phyloP scores from a whole-genome alignment of 2,888 invertebrate species.

The Acleris laterana region DNA sequence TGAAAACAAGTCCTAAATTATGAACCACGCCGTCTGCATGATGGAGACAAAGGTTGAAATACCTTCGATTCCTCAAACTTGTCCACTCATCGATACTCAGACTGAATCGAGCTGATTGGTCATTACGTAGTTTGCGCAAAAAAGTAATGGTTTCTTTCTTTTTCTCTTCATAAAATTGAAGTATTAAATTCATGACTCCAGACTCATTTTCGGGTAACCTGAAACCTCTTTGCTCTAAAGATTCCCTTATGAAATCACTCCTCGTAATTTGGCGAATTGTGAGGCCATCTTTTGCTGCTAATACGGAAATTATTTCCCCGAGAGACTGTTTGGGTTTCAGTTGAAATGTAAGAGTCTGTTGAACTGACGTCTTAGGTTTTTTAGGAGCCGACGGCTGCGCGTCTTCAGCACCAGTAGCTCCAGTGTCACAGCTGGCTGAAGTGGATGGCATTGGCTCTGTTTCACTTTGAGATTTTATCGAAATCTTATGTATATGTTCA shows the following conservation, averaged over 20 bases:
- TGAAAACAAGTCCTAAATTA: slow-evolving; percentile 39
- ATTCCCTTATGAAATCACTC: no score
- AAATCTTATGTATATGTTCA: slow-evolving; percentile 25
- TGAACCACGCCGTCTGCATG: slow-evolving; percentile 14
- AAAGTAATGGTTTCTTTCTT: slow-evolving; percentile 15
- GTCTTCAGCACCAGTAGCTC: neutral
- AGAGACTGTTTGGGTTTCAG: slow-evolving; percentile 18
- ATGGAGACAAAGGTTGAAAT: slow-evolving; percentile 34
- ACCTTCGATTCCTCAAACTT: slow-evolving; percentile 36
- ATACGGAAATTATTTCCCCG: slow-evolving; percentile 20
- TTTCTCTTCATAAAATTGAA: slow-evolving; percentile 34
- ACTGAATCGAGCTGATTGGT: slow-evolving; percentile 26
- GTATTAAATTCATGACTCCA: slow-evolving; percentile 33
- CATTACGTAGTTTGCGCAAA: slow-evolving; percentile 2
- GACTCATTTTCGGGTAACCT: slow-evolving; percentile 26
- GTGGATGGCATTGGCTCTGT: slow-evolving; percentile 11
- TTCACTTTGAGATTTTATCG: slow-evolving; percentile 19
- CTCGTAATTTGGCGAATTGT: slow-evolving; percentile 26
- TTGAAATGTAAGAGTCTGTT: slow-evolving; percentile 15
- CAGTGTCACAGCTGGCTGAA: neutral
- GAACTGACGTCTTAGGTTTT: neutral
- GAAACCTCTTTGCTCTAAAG: slow-evolving; percentile 21
- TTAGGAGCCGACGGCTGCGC: no score
- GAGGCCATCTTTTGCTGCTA: slow-evolving; percentile 28
- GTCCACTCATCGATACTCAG: slow-evolving; percentile 38